Evolutionary conservation across 2,113 vertebrate species (phyloP), one percentile per base, ranked within the genome.

Genomic region (Pituophis catenifer): DNA sequence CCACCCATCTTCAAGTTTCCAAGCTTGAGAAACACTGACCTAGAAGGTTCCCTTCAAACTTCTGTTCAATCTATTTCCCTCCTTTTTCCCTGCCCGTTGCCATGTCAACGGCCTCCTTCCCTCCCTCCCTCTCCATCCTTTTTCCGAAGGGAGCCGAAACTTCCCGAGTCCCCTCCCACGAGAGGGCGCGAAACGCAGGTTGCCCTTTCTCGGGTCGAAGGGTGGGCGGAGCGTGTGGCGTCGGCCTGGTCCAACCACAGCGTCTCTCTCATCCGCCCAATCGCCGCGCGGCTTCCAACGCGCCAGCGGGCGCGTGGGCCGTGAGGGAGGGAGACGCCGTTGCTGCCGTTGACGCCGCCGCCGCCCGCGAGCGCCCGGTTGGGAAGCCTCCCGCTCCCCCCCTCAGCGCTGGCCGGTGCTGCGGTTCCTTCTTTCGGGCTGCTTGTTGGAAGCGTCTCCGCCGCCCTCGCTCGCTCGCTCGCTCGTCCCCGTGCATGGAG

Each of bases 401-500:
- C 23, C 8, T 2, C 57, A 29, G 70, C 15, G 70, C n/a, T 75
- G 70, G 13, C n/a, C n/a, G 70, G 1, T 17, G 70, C 70, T 17
- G 70, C 70, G n/a, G n/a, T 0, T 19, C n/a, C 65, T 54, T 54
- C n/a, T 38, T 38, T 87, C 91, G 57, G 38, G 55, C 91, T 29
- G 91, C 24, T 8, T 8, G 6, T 8, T 8, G 6, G 29, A 24
- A 23, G n/a, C 62, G 89, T 2, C 29, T 12, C 19, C 55, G 89
- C 29, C 23, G 62, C 29, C 57, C 23, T 24, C 13, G 53, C 24
- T 70, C 11, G 7, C 50, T 24, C 59, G 19, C 19, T 21, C 88
- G 65, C 19, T 13, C 88, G 88, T 54, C 92, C 65, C 89, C 92
- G 89, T 90, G 92, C 89, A 91, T 93, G 92, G 92, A 88, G 92